Percentiles rank a stretch among this genome's conserved stretches.
Conservation (phyloP, 2,888 invertebrate species). For the Nebria brevicollis region DNA sequence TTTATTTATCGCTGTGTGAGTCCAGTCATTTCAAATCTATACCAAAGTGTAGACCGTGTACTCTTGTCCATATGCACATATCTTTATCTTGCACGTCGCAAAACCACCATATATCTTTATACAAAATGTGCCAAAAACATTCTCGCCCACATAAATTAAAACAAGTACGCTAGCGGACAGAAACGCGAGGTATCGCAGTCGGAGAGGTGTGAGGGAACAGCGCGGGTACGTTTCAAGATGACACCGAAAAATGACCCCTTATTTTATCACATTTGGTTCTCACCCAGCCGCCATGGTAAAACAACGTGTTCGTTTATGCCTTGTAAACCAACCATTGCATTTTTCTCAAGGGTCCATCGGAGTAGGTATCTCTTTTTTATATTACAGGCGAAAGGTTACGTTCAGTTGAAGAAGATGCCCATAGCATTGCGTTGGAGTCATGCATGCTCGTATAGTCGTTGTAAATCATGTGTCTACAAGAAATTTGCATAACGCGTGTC, state of each 20-base stretch:
- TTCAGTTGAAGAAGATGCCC: neutral
- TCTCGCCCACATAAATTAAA: slow-evolving; percentile 47
- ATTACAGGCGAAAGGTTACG: neutral
- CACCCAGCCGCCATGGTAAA: neutral
- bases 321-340: neutral
- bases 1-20: neutral
- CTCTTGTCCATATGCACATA: slow-evolving; percentile 15
- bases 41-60: neutral
- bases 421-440: neutral
- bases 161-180: slow-evolving; percentile 36
- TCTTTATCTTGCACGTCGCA: slow-evolving; percentile 45
- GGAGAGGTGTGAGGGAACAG: neutral
- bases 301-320: neutral
- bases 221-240: slow-evolving; percentile 35
- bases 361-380: neutral
- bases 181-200: neutral
- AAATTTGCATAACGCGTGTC: slow-evolving; percentile 45
- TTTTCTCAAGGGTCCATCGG: neutral
- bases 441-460: slow-evolving; percentile 7
- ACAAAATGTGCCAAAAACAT: slow-evolving; percentile 48
- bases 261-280: slow-evolving; percentile 30
- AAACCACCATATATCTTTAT: slow-evolving; percentile 46
- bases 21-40: slow-evolving; percentile 8
- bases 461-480: slow-evolving; percentile 34
- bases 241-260: slow-evolving; percentile 47